Base-by-base conservation (phyloP, 1,140 invertebrate genomes). In the Drosophila chauvacae region DNA sequence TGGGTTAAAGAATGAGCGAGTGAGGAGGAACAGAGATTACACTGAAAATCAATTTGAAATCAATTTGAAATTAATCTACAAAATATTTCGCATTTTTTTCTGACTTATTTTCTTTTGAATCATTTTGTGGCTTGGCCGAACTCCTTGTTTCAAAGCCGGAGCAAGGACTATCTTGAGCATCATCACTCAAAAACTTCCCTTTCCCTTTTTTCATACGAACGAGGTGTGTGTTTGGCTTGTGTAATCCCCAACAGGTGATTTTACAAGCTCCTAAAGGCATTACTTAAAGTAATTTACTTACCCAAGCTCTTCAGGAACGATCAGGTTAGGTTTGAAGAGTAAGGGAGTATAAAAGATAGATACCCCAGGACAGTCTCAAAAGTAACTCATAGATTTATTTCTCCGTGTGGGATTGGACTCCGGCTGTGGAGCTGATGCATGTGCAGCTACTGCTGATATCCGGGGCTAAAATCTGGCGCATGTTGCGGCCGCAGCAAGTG, bases 361-460 rank as follows among this genome's bases (percentile, higher is more conserved):
- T 28, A 26, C 4, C 33, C 4, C 2, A 48, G 11, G 11, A 13
- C 23, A 9, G 23, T 20, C 56, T 44, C 7, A 14, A 47, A 47
- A 33, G 11, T 45, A 60, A 35, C 35, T 37, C 28, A 14, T 5
- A 23, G 33, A 33, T 30, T 26, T 70, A n/a, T 70, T 37, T 55
- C 30, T 66, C 66, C n/a, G 66, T 70, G 66, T 70, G 57, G 51
- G 61, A 61, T 75, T 33, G 58, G 59, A 57, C 58, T 73, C 44
- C 55, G 44, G 53, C 37, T 20, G 53, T 26, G 61, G 63, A 62
- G 69, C 62, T 77, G 80, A 79, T 90, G 80, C 81, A 88, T 88
- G 84, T 80, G 84, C 73, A 87, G 76, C 84, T 84, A 77, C 77
- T 88, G 73, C 73, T 87, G 85, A 87, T 88, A 80, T 66, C 68